Conservation (phyloP, 1,140 invertebrate genomes). For the Drosophila nannoptera region DNA sequence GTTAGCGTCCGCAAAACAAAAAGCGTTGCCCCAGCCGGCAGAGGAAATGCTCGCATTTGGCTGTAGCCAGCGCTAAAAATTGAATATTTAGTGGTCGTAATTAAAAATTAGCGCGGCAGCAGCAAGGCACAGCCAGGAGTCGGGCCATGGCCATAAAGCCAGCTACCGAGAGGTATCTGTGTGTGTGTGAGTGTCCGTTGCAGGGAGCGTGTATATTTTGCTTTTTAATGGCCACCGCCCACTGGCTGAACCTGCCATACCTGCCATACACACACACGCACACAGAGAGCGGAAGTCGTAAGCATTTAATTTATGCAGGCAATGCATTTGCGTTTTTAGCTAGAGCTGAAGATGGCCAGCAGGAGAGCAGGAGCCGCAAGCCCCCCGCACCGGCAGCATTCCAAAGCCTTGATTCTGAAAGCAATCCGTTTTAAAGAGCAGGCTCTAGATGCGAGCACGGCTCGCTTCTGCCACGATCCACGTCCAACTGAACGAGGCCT, state of each 20-base stretch:
- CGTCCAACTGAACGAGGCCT: no score
- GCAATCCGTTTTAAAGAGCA: no score
- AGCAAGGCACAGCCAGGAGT: constrained; percentile 20
- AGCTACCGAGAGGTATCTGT: constrained; percentile 6
- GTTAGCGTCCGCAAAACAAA: constrained; percentile 55
- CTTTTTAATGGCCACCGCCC: constrained; percentile 60
- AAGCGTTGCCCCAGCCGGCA: constrained; percentile 26
- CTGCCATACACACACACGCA: constrained; percentile 8
- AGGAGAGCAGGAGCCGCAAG: constrained; percentile 32
- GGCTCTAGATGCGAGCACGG: no score
- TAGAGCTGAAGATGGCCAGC: constrained; percentile 59
- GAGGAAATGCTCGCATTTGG: constrained; percentile 63
- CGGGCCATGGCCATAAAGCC: neutral
- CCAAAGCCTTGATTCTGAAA: neutral
- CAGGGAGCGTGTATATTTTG: constrained; percentile 56
- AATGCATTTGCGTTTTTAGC: constrained; percentile 72
- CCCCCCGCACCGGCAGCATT: neutral
- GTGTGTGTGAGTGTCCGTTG: constrained; percentile 15
- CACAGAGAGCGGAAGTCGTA: constrained; percentile 64
- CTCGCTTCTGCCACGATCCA: no score
- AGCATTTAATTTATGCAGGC: constrained; percentile 75
- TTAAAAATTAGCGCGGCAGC: constrained; percentile 72
- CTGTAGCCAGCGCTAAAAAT: constrained; percentile 68
- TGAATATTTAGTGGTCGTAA: constrained; percentile 76
- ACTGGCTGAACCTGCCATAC: constrained; percentile 35